Conservation (phyloP, 2,113 vertebrate genomes). For the Pampusana beccarii region DNA sequence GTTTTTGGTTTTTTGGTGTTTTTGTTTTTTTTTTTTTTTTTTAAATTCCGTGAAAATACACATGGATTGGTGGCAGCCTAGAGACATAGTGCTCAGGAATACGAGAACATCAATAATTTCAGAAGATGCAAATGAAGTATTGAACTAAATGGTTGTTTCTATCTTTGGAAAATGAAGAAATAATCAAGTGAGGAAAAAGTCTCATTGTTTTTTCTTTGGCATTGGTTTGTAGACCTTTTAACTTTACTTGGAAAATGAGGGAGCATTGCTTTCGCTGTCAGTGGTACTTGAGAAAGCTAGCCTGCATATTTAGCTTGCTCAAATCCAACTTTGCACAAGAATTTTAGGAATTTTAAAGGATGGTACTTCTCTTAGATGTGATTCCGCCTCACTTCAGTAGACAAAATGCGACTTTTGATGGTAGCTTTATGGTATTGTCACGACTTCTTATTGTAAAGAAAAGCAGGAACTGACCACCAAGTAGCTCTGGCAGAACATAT, state of each 20-base stretch:
- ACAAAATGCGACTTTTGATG: neutral
- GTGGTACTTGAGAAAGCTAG: neutral
- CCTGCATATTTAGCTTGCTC: neutral
- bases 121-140: neutral
- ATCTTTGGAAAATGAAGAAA: neutral
- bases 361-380: neutral
- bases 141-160: neutral
- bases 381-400: neutral
- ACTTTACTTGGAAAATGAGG: neutral
- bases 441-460: neutral
- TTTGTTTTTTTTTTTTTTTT: neutral
- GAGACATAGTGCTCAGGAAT: neutral
- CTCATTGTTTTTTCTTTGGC: neutral
- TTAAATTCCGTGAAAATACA: neutral
- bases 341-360: neutral
- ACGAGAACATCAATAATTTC: neutral
- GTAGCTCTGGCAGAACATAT: neutral
- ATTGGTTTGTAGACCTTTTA: neutral
- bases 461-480: neutral
- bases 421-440: neutral
- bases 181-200: neutral
- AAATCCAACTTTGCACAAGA: neutral
- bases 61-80: neutral
- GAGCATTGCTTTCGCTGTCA: neutral
- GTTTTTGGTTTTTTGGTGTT: neutral